Evolutionary conservation across 1,140 invertebrate genomes (phyloP), one percentile per base, ranked within the genome.

Genomic region (Micrasema longulum): DNA sequence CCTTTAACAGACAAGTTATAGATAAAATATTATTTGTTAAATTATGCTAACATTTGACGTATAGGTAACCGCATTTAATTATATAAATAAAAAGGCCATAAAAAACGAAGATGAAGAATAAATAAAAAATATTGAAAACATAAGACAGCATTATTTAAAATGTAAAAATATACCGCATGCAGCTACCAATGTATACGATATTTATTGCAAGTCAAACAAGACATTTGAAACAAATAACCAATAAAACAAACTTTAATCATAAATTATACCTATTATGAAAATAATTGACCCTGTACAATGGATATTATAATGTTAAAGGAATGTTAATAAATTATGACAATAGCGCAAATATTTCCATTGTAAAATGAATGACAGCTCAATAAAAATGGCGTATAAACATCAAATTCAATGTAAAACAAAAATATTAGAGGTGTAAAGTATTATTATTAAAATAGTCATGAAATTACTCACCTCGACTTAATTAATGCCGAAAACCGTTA

Each of bases 301-400:
- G n/a, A n/a, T n/a, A n/a, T n/a, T n/a, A n/a, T n/a, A n/a, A n/a
- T n/a, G n/a, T n/a, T n/a, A n/a, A n/a, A n/a, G n/a, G n/a, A n/a
- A n/a, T n/a, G n/a, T n/a, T n/a, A n/a, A n/a, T n/a, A n/a, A n/a
- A n/a, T n/a, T n/a, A n/a, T n/a, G n/a, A n/a, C n/a, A n/a, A n/a
- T n/a, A n/a, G n/a, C n/a, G n/a, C n/a, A 31, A 7, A 7, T 31
- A 31, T 31, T 31, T 31, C 26, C 26, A 65, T 22, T 63, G 38
- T 20, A 63, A 43, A 63, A 1, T 20, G 23, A 68, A 68, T 60
- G 67, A 69, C 67, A 69, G 67, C 67, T 69, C 45, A 69, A 69
- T 69, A 69, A 69, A 69, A 69, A 69, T 69, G 67, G 67, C 67
- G 67, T 60, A 69, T 60, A 69, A 69, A 69, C 67, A 69, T 69